phyloP scores from a whole-genome alignment of 1,140 invertebrate genomes.

The Bombus pyrosoma region DNA sequence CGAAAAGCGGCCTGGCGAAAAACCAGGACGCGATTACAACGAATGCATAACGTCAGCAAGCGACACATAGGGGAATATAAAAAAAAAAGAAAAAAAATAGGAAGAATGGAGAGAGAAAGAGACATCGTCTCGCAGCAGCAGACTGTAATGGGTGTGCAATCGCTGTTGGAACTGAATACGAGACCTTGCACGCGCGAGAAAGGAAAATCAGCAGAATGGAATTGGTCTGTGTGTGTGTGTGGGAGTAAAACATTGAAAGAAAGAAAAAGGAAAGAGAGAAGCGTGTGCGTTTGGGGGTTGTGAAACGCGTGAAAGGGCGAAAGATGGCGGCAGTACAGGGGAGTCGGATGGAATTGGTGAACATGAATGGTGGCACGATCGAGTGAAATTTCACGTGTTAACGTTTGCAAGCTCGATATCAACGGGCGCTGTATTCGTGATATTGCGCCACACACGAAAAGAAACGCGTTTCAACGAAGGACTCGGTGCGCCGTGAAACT shows the following conservation, averaged over 20 bases:
- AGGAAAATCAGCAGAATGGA: constrained; percentile 63
- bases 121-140: constrained; percentile 23
- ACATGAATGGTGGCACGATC: constrained; percentile 21
- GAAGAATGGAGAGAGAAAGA: neutral
- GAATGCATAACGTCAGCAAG: constrained; percentile 56
- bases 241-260: neutral
- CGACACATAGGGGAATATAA: neutral
- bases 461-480: neutral
- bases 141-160: constrained; percentile 24
- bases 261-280: neutral
- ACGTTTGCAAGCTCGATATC: constrained; percentile 31
- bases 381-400: constrained; percentile 39
- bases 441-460: neutral
- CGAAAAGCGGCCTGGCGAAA: constrained; percentile 8
- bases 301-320: constrained; percentile 12
- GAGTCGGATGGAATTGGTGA: neutral
- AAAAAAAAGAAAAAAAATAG: neutral
- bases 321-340: neutral
- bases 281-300: neutral
- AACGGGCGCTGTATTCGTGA: neutral
- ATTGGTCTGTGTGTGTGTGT: constrained; percentile 1
- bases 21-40: constrained; percentile 53
- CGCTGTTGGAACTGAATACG: constrained; percentile 42
- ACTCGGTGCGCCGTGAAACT: neutral
- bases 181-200: constrained; percentile 50